phyloP scores from a whole-genome alignment of 2,888 invertebrate genomes.

The Sinodicranocentrus sp. region DNA sequence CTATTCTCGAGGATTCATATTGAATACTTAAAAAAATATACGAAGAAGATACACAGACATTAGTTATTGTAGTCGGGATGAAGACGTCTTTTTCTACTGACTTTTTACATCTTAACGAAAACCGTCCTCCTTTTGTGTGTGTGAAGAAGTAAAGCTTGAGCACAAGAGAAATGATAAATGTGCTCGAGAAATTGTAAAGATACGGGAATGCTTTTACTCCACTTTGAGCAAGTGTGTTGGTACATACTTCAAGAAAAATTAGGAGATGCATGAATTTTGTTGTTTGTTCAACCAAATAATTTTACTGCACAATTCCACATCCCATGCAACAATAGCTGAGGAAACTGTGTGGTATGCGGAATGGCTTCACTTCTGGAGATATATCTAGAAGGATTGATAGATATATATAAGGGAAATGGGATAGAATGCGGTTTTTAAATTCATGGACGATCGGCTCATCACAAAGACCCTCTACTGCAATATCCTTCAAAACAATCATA shows the following conservation, averaged over 20 bases:
- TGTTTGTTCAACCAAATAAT: slow-evolving; percentile 64
- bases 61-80: slow-evolving; percentile 44
- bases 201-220: slow-evolving; percentile 50
- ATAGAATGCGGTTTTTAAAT: slow-evolving; percentile 8
- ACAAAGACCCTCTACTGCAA: neutral
- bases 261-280: slow-evolving; percentile 65
- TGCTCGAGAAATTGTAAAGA: slow-evolving; percentile 60
- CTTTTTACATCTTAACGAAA: slow-evolving; percentile 49
- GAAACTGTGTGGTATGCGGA: no score
- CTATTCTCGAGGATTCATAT: no score
- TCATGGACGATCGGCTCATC: slow-evolving; percentile 25
- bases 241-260: slow-evolving; percentile 60
- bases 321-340: no score
- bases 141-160: neutral
- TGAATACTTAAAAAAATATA: no score
- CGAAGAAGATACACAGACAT: slow-evolving; percentile 26
- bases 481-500: neutral
- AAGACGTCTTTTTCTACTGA: slow-evolving; percentile 49
- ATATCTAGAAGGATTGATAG: neutral
- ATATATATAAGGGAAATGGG: no score
- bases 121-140: slow-evolving; percentile 51
- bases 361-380: neutral
- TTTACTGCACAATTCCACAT: no score
- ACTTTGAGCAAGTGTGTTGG: slow-evolving; percentile 32
- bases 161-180: slow-evolving; percentile 64